Conservation (phyloP, 2,888 invertebrate genomes). For the Mechanitis messenoides region DNA sequence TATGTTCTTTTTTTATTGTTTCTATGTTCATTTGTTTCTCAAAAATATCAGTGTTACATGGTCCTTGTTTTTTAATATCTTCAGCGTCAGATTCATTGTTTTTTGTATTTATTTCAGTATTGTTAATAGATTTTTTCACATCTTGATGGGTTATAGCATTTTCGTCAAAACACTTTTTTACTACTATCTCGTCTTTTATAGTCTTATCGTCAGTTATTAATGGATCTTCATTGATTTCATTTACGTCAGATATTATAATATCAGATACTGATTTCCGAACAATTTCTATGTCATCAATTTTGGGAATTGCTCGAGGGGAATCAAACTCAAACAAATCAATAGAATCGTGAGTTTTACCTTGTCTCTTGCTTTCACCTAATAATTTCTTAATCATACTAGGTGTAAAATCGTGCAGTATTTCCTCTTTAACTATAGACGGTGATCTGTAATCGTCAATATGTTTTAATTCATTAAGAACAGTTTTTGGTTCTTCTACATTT, state of each 20-base stretch:
- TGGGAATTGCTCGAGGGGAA: conserved; percentile 31
- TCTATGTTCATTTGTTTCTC: no score
- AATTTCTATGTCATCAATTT: conserved; percentile 18
- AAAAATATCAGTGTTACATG: no score
- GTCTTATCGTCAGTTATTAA: conserved; percentile 9
- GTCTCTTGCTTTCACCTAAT: conserved; percentile 50
- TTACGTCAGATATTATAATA: conserved; percentile 36
- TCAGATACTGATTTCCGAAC: conserved; percentile 41
- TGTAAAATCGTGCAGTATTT: conserved; percentile 40
- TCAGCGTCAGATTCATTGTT: no score
- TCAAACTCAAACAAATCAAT: conserved; percentile 52
- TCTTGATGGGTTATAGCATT: no score
- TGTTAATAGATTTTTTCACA: no score
- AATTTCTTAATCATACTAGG: conserved; percentile 53
- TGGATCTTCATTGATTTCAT: conserved; percentile 2
- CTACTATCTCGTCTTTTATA: not conserved
- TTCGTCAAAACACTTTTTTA: not conserved
- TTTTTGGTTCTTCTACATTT: conserved; percentile 9
- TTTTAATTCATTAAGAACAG: conserved; percentile 28
- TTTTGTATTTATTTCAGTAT: no score
- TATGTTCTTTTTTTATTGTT: no score
- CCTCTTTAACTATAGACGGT: conserved; percentile 57
- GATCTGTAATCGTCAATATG: conserved; percentile 40
- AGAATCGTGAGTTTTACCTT: conserved; percentile 44
- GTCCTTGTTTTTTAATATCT: no score